Conservation (phyloP, 2,888 invertebrate species). For the Cenopis cana region DNA sequence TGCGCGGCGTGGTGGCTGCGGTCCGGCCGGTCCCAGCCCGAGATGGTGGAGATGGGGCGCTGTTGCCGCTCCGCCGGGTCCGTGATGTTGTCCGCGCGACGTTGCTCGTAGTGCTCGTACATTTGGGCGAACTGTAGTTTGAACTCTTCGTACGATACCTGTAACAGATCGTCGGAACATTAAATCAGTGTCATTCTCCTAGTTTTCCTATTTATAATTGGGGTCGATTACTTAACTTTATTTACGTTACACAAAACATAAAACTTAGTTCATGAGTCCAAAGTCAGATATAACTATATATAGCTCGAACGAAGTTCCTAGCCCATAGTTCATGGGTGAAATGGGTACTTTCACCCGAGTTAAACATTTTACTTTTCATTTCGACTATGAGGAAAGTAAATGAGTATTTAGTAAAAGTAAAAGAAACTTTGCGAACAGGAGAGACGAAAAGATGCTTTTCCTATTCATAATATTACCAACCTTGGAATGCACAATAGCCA, state of each 20-base stretch:
- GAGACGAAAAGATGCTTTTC: too few species aligned
- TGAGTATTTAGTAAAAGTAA: too few species aligned
- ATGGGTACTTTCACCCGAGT: too few species aligned
- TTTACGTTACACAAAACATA: too few species aligned
- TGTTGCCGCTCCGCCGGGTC: slow-evolving; percentile 97
- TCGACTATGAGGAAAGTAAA: too few species aligned
- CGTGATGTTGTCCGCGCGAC: slow-evolving; percentile 97
- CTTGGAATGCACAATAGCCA: slow-evolving; percentile 99
- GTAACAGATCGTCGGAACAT: slow-evolving; percentile 24
- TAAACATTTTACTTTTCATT: too few species aligned
- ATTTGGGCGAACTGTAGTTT: slow-evolving; percentile 98
- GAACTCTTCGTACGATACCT: slow-evolving; percentile 99
- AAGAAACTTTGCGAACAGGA: too few species aligned
- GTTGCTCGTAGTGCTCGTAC: slow-evolving; percentile 98
- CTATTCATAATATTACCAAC: slow-evolving; percentile 75
- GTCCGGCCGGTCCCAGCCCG: slow-evolving; percentile 91
- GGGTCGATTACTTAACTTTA: neutral
- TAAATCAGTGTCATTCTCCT: neutral
- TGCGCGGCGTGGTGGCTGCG: slow-evolving; percentile 75
- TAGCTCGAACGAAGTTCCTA: too few species aligned
- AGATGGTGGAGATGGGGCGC: slow-evolving; percentile 97
- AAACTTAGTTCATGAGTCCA: too few species aligned
- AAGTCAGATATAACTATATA: too few species aligned
- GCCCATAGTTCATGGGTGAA: too few species aligned
- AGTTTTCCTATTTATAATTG: neutral